Conservation (phyloP, 2,888 invertebrate genomes). For the Meganola albula region DNA sequence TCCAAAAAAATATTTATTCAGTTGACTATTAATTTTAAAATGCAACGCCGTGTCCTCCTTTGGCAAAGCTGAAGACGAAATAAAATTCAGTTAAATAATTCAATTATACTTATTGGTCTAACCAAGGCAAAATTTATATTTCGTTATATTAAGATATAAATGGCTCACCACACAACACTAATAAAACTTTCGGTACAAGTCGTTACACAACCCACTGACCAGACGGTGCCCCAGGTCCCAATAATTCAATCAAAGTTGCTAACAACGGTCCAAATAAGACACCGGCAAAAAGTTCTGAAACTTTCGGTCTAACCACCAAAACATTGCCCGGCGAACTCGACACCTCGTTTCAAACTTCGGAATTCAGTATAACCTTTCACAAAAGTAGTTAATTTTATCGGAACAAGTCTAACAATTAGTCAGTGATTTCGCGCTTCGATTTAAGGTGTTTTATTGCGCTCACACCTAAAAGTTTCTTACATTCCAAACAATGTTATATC, state of each 20-base stretch:
- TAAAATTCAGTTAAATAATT: too few relatives aligned
- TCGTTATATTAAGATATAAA: too few relatives aligned
- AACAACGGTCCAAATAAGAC: conserved; percentile 9
- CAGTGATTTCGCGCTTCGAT: conserved; percentile 54
- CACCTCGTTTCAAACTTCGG: conserved; percentile 20
- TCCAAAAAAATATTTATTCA: too few relatives aligned
- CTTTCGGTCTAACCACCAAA: conserved; percentile 12
- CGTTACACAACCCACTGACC: not conserved
- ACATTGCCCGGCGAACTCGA: conserved; percentile 15
- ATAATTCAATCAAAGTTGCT: conserved; percentile 10
- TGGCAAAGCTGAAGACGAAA: too few relatives aligned
- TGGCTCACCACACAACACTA: too few relatives aligned
- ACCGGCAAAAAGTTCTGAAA: conserved; percentile 11
- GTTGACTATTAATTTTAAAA: too few relatives aligned
- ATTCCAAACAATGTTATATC: conserved; percentile 28
- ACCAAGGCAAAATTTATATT: too few relatives aligned
- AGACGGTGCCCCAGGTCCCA: conserved; percentile 1
- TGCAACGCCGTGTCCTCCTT: too few relatives aligned
- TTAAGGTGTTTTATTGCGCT: conserved; percentile 54
- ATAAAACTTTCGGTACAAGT: too few relatives aligned
- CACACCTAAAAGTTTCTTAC: conserved; percentile 43
- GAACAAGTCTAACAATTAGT: conserved; percentile 56
- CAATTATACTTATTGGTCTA: too few relatives aligned
- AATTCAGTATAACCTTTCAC: conserved; percentile 14
- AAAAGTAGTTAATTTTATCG: conserved; percentile 46